Conservation (phyloP, 1,140 invertebrate genomes). For the Microplitis demolitor region DNA sequence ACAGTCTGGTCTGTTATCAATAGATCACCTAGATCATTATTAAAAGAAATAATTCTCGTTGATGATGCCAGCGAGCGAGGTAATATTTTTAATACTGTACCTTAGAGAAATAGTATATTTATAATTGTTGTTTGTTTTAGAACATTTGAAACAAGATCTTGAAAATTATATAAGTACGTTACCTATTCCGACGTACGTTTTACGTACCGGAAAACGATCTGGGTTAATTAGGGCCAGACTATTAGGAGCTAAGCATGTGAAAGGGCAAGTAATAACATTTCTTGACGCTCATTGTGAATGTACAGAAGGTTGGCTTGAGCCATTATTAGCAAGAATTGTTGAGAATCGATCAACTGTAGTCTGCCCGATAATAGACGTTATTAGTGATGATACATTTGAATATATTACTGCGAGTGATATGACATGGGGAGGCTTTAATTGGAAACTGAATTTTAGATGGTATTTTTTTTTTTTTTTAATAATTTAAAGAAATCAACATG, state of each 20-base stretch:
- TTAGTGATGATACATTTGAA: conserved; percentile 96
- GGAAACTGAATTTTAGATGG: conserved; percentile 98
- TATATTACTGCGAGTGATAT: conserved; percentile 93
- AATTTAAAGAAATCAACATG: neutral
- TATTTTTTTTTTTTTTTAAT: conserved; percentile 51
- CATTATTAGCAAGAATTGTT: conserved; percentile 85
- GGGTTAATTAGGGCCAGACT: conserved; percentile 92
- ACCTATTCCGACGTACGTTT: conserved; percentile 82
- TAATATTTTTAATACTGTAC: conserved; percentile 47
- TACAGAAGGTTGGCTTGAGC: conserved; percentile 94
- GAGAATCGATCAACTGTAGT: conserved; percentile 92
- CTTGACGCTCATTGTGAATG: conserved; percentile 96
- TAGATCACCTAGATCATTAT: conserved; percentile 81
- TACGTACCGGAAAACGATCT: conserved; percentile 86
- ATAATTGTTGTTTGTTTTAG: conserved; percentile 62
- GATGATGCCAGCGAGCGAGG: conserved; percentile 95
- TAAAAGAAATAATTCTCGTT: conserved; percentile 94
- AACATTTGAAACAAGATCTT: conserved; percentile 85
- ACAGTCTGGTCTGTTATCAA: conserved; percentile 98
- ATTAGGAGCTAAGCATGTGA: conserved; percentile 88
- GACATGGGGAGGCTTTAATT: conserved; percentile 98
- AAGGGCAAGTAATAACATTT: conserved; percentile 94
- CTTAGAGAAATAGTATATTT: neutral
- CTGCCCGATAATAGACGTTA: conserved; percentile 98
- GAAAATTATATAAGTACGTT: conserved; percentile 88